phyloP scores from a whole-genome alignment of 2,888 invertebrate species.

The Andricus quercusramuli region DNA sequence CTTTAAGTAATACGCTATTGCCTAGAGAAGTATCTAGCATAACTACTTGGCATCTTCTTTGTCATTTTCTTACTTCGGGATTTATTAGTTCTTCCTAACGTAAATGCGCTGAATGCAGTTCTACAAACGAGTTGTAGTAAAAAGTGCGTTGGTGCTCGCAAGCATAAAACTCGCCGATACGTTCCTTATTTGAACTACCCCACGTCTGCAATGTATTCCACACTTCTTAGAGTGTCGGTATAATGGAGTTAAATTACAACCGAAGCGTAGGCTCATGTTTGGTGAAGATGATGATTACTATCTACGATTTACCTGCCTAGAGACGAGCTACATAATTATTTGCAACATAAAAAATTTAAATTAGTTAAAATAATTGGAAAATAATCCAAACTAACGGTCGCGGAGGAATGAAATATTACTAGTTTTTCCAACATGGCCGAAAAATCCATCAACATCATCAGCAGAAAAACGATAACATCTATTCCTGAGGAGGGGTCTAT shows the following conservation, averaged over 20 bases:
- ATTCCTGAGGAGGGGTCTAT: no score
- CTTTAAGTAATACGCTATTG: slow-evolving; percentile 22
- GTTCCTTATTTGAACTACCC: slow-evolving; percentile 47
- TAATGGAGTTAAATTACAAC: slow-evolving; percentile 33
- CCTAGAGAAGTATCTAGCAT: slow-evolving; percentile 13
- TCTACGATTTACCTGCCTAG: not conserved
- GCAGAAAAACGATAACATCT: no score
- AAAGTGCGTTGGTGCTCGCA: slow-evolving; percentile 44
- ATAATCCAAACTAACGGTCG: no score
- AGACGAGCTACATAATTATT: slow-evolving; percentile 1
- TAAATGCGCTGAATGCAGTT: slow-evolving; percentile 3
- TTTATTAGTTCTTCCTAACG: slow-evolving; percentile 52
- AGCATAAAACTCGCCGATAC: slow-evolving; percentile 45
- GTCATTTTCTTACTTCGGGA: slow-evolving; percentile 49
- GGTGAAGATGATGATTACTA: slow-evolving; percentile 36
- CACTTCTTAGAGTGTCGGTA: slow-evolving; percentile 36
- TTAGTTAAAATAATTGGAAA: not conserved
- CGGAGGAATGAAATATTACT: no score
- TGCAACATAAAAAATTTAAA: not conserved
- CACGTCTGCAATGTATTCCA: slow-evolving; percentile 47
- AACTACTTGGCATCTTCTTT: slow-evolving; percentile 48
- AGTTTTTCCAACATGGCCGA: no score
- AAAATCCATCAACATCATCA: no score
- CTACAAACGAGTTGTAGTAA: slow-evolving; percentile 37
- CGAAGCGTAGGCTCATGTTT: slow-evolving; percentile 28